phyloP scores from a whole-genome alignment of 1,140 invertebrate genomes.

The Calycopis cecrops region DNA sequence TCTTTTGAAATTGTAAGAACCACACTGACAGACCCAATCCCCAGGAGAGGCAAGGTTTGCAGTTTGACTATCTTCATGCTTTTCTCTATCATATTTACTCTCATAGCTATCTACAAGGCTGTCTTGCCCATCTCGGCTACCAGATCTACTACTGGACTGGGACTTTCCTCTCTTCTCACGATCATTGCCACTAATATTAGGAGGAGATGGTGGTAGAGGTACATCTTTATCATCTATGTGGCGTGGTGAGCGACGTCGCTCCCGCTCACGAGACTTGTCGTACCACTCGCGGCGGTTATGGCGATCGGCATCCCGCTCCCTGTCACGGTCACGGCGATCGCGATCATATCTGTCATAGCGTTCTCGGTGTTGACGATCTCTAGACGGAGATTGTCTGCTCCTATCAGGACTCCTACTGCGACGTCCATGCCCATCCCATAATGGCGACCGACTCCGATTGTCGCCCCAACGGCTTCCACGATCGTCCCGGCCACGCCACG shows the following conservation, averaged over 20 bases:
- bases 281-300: constrained; percentile 39
- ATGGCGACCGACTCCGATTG: constrained; percentile 42
- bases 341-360: constrained; percentile 44
- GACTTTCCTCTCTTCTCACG: constrained; percentile 22
- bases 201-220: constrained; percentile 45
- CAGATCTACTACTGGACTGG: constrained; percentile 38
- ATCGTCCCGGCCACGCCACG: constrained; percentile 58
- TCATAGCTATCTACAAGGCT: constrained; percentile 28
- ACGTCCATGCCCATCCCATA: constrained; percentile 52
- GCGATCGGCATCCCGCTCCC: constrained; percentile 38
- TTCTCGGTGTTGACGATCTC: constrained; percentile 37
- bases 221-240: constrained; percentile 38
- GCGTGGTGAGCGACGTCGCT: constrained; percentile 39
- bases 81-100: constrained; percentile 40
- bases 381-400: constrained; percentile 31
- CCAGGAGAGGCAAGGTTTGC: constrained; percentile 49
- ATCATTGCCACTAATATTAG: constrained; percentile 37
- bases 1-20: constrained; percentile 68
- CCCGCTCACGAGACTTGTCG: constrained; percentile 36
- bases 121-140: constrained; percentile 36
- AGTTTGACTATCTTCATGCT: constrained; percentile 33
- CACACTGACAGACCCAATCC: constrained; percentile 72
- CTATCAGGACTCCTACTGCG: constrained; percentile 45
- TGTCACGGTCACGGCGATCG: constrained; percentile 34
- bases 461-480: constrained; percentile 48